Percentiles rank a stretch among this genome's conserved stretches.
These are phyloP conservation scores for Chymomyza procnemis DNA, from an alignment of 2,888 invertebrate genomes.

Conservation along the genomic window DNA sequence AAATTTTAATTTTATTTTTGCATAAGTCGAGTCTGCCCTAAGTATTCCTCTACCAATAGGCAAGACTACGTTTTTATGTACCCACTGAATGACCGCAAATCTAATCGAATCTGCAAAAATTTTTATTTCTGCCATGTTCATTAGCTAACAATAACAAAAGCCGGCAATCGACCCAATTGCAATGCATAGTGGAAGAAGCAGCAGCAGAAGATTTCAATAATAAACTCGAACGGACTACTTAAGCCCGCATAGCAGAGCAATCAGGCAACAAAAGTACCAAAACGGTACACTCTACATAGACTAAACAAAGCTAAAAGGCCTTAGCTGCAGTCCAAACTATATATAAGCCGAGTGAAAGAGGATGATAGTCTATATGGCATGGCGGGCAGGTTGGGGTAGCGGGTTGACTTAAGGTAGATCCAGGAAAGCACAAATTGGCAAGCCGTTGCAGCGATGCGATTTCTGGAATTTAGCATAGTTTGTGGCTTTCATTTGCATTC, in stretches of 20 bases:
- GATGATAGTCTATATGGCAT: not conserved
- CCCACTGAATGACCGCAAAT: not conserved
- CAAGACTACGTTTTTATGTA: not conserved
- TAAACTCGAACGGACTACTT: not conserved
- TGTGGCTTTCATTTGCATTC: conserved; percentile 77
- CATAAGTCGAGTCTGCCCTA: no score
- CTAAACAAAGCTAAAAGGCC: conserved; percentile 51
- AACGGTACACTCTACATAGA: conserved; percentile 6
- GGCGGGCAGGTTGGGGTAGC: not conserved
- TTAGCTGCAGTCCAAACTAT: not conserved
- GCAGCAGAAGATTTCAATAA: not conserved
- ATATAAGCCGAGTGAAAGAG: not conserved
- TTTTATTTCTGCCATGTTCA: conserved; percentile 51
- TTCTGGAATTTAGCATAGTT: conserved; percentile 75
- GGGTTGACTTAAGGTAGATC: not conserved
- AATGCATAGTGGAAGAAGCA: conserved; percentile 2
- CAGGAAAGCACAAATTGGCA: conserved; percentile 71
- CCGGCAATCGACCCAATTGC: conserved; percentile 31
- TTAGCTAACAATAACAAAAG: conserved; percentile 41
- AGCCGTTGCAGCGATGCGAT: conserved; percentile 72
- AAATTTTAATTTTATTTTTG: no score
- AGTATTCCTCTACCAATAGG: no score
- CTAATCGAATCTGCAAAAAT: not conserved
- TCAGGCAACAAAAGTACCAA: conserved; percentile 35
- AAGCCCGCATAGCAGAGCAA: conserved; percentile 31